These are phyloP conservation scores for Diadema setosum DNA, from an alignment of 35 echinoderm and acorn worm genomes.

Conservation along the genomic window DNA sequence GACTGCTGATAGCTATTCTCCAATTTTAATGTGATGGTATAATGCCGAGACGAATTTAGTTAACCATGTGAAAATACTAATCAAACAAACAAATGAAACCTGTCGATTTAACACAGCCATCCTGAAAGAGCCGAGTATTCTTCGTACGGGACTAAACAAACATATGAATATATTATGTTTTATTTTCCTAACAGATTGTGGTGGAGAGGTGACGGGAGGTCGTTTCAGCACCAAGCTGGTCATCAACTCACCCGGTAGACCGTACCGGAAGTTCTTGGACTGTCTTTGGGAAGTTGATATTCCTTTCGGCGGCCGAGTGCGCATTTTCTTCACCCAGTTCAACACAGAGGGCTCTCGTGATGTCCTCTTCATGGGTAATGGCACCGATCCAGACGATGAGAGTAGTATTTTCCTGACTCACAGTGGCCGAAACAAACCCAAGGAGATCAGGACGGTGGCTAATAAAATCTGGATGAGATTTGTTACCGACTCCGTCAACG, in stretches of 20 bases:
- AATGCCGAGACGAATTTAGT: neutral
- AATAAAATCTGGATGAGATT: constrained; percentile 63
- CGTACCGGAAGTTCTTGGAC: constrained; percentile 35
- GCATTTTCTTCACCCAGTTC: constrained; percentile 49
- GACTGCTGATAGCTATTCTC: too few species aligned
- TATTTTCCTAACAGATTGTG: constrained; percentile 70
- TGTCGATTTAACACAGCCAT: neutral
- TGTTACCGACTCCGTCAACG: constrained; percentile 48
- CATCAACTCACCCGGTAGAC: constrained; percentile 32
- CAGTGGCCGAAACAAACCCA: constrained; percentile 26
- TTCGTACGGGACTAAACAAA: neutral
- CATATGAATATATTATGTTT: neutral
- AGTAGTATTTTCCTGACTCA: neutral
- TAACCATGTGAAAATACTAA: neutral
- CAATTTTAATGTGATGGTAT: neutral
- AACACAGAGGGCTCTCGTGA: constrained; percentile 52
- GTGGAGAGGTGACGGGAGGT: neutral
- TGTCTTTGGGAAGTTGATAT: constrained; percentile 62
- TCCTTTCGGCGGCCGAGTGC: constrained; percentile 45
- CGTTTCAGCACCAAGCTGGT: constrained; percentile 35
- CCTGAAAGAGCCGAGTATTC: neutral
- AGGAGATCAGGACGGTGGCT: neutral
- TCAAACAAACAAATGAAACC: neutral
- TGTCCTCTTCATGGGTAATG: constrained; percentile 62
- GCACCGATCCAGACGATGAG: constrained; percentile 32